Conservation (phyloP, 2,113 vertebrate species). For the Chionomys nivalis region DNA sequence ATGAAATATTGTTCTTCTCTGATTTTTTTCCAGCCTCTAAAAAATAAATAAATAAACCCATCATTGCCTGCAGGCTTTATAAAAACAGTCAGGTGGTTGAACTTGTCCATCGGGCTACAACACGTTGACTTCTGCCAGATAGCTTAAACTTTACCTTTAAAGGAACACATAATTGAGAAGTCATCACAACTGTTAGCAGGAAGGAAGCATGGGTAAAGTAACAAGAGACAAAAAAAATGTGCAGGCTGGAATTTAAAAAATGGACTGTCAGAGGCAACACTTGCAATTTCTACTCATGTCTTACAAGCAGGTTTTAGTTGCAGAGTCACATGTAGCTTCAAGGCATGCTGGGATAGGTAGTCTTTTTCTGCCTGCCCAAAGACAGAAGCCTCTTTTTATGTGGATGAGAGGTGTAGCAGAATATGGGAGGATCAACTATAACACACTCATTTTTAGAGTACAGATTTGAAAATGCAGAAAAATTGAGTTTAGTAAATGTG, state of each 20-base stretch:
- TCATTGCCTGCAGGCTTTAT: not conserved
- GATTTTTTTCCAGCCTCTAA: slow-evolving; percentile 25
- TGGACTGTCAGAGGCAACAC: not conserved
- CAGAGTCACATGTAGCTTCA: not conserved
- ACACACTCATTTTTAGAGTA: not conserved
- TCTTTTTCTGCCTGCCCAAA: not conserved
- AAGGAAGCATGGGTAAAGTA: not conserved
- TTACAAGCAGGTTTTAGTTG: not conserved
- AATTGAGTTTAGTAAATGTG: not conserved
- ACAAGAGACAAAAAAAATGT: not conserved
- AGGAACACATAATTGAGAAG: not conserved
- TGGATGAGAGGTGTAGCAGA: not conserved
- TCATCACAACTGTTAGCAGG: not conserved
- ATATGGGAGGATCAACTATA: not conserved
- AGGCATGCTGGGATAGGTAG: not conserved
- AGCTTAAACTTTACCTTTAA: not conserved
- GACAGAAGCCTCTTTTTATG: not conserved
- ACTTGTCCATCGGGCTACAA: not conserved
- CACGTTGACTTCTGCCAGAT: not conserved
- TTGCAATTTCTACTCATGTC: not conserved
- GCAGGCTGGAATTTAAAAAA: not conserved
- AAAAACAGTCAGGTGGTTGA: not conserved
- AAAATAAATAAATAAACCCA: not conserved
- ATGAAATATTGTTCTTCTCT: slow-evolving; percentile 31
- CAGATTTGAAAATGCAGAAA: not conserved